These are phyloP conservation scores for Cheiracanthium punctorium DNA, from an alignment of 2,888 invertebrate genomes.

Conservation along the genomic window DNA sequence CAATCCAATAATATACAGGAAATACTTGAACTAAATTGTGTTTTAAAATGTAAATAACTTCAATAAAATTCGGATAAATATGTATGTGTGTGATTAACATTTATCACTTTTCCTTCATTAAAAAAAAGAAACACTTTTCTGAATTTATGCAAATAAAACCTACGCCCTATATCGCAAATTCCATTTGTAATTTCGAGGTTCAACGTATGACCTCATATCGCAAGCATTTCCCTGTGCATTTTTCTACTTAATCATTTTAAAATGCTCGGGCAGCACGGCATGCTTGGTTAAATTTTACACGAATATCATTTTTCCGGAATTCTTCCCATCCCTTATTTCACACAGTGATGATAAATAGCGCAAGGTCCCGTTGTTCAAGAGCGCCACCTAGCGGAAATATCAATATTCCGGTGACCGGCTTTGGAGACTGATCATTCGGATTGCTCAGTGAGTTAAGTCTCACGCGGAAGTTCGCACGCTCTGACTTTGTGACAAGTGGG, in stretches of 20 bases:
- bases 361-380: not conserved
- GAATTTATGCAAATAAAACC: too few relatives aligned
- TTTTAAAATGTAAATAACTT: too few relatives aligned
- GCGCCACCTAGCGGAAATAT: constrained; percentile 7
- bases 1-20: too few relatives aligned
- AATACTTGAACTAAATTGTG: too few relatives aligned
- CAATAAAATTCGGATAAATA: too few relatives aligned
- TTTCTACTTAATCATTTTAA: not conserved
- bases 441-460: not conserved
- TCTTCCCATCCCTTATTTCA: not conserved
- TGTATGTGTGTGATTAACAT: too few relatives aligned
- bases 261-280: not conserved
- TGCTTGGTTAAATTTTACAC: not conserved
- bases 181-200: too few relatives aligned
- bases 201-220: too few relatives aligned
- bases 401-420: constrained; percentile 7
- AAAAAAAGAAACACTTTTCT: too few relatives aligned
- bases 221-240: not conserved
- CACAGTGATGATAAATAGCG: not conserved
- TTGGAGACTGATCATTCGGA: not conserved
- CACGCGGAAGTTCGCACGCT: constrained; percentile 1
- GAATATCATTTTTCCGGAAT: constrained; percentile 4
- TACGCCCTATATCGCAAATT: too few relatives aligned
- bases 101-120: too few relatives aligned
- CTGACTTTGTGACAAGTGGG: not conserved